Base-by-base conservation (phyloP, 2,888 invertebrate genomes). In the Trichacis sp. region DNA sequence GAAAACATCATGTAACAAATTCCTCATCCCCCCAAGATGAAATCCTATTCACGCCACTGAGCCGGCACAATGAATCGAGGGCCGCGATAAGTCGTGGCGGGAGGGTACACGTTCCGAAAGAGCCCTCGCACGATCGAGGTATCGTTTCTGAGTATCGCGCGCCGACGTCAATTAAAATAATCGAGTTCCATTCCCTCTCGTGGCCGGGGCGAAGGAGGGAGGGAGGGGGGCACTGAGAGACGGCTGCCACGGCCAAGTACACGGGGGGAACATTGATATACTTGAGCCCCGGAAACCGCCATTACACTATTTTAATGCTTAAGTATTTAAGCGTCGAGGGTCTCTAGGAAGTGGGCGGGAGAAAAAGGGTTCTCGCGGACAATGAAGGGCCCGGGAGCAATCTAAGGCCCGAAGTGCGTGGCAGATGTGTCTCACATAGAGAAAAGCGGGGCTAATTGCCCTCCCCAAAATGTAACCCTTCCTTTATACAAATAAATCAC, bases 291-390 rank as follows among this genome's bases (percentile, higher is more conserved):
- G 81, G 80, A 81, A 80, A 75, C 77, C 73, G 76, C 76, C 77
- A 79, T 80, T 80, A 79, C 78, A 71, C 77, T 77, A 74, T 78
- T 79, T 79, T 79, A 79, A 78, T 79, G 76, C 75, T 73, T 67
- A 73, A 77, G 77, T 73, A 78, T 78, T 78, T 79, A 75, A 78
- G 73, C 77, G 74, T 73, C 72, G 70, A 78, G 76, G 74, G 76
- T 69, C 72, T 73, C 76, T 78, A 78, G 78, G 77, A 81, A 78
- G 76, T 78, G 76, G 77, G 77, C 78, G 78, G 75, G 60, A 64
- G 69, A 40, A 66, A 68, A 70, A 73, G 72, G 70, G 73, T 67
- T 52, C 55, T 53, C 45, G 59, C 55, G 63, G 68, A 69, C 62
- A 68, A 55, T 64, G 53, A 50, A 58, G 69, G 63, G 65, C 67